Base-by-base conservation (phyloP, 2,888 invertebrate genomes). In the Auanema freiburgensis region DNA sequence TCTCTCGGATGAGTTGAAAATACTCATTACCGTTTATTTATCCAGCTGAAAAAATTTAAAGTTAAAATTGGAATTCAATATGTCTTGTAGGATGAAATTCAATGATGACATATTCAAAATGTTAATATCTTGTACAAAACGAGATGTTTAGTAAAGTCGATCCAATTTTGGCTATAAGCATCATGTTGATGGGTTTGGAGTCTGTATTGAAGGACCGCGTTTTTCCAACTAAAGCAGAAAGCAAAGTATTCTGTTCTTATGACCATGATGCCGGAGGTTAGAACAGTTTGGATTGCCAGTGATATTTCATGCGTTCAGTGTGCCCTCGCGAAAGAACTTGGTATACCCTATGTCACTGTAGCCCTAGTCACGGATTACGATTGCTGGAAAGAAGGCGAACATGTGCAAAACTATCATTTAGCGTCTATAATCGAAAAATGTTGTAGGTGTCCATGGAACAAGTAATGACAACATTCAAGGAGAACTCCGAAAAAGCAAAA, bases 361-460 rank as follows among this genome's bases (percentile, higher is more conserved):
- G 97, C 93, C 0, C 88, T 97, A 83, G 92, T 92, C n/a, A 98
- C 98, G 0, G 98, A 99, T 85, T 98, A 96, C 84, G 97, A 98
- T 84, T 94, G 95, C 80, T 98, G 97, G 97, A 89, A 89, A 77
- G 90, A 91, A 65, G 78, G 76, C 18, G 67, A 65, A 18, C 66
- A 70, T 42, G 70, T 70, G 23, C 59, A 59, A 2, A 18, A 43
- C 25, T 21, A 2, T 18, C 50, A n/a, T n/a, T 50, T 21, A 23
- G 12, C 1, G 6, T 14, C 6, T 12, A 43, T 3, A 5, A 25
- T 16, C 43, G 33, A 21, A 41, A 2, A 16, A 25, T 25, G 23
- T 57, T 62, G 10, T 16, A 76, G 59, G 76, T 76, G 21, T 71
- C 74, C 14, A 71, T 72, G 42, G 67, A 72, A 14, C 44, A 66